phyloP scores from a whole-genome alignment of 2,888 invertebrate genomes.

The Synergus laeviventris region DNA sequence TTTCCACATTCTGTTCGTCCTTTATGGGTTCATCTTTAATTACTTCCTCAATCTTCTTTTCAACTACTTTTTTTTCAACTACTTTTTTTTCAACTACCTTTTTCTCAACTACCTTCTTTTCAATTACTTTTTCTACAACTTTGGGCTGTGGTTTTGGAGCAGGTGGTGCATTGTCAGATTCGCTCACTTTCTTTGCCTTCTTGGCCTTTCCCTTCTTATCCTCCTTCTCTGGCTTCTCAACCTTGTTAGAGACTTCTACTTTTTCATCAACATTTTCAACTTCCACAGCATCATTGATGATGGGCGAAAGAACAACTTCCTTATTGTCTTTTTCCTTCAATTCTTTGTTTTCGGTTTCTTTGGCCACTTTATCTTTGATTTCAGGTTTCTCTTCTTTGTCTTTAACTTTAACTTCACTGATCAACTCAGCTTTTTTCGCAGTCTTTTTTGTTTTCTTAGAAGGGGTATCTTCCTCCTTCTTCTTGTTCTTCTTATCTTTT shows the following conservation, averaged over 20 bases:
- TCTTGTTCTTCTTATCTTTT: constrained; percentile 85
- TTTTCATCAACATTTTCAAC: constrained; percentile 61
- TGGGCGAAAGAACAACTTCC: constrained; percentile 69
- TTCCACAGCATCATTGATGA: constrained; percentile 63
- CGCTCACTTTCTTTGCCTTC: constrained; percentile 69
- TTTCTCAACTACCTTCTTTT: constrained; percentile 57
- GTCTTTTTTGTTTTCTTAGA: constrained; percentile 78
- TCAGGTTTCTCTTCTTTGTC: constrained; percentile 72
- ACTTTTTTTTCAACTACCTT: constrained; percentile 45
- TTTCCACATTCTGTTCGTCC: constrained; percentile 61
- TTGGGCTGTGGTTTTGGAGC: constrained; percentile 42
- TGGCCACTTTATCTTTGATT: constrained; percentile 77
- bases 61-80: constrained; percentile 51
- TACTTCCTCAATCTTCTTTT: constrained; percentile 59
- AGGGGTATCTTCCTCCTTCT: constrained; percentile 79
- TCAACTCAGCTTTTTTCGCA: constrained; percentile 77
- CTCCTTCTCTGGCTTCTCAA: constrained; percentile 69
- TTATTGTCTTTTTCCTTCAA: constrained; percentile 75
- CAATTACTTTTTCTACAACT: constrained; percentile 21
- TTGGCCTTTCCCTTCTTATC: constrained; percentile 75
- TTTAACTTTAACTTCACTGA: constrained; percentile 74
- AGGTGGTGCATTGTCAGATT: constrained; percentile 64
- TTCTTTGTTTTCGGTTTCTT: constrained; percentile 77
- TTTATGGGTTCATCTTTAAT: constrained; percentile 59
- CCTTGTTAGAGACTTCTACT: constrained; percentile 59